phyloP scores from a whole-genome alignment of 2,888 invertebrate species.

The Bellardia pandia region DNA sequence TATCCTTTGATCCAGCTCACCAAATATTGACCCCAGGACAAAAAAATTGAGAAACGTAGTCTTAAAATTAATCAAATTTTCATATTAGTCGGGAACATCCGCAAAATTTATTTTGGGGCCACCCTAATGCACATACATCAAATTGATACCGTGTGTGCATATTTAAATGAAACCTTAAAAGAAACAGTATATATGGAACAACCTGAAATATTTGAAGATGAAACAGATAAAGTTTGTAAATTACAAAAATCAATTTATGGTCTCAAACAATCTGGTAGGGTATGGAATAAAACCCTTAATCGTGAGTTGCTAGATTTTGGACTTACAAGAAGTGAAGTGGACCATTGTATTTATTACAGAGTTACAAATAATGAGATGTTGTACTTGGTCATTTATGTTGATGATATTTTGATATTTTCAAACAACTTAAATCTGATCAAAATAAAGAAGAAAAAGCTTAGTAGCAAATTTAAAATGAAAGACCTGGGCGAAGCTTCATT shows the following conservation, averaged over 20 bases:
- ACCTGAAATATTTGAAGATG: conserved; percentile 40
- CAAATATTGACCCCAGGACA: too few relatives aligned
- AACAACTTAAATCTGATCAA: conserved; percentile 33
- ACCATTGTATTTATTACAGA: conserved; percentile 67
- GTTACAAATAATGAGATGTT: conserved; percentile 12
- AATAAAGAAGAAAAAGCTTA: background rate
- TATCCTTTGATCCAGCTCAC: too few relatives aligned
- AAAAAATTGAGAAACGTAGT: too few relatives aligned
- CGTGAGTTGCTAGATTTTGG: conserved; percentile 23
- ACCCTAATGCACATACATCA: conserved; percentile 34
- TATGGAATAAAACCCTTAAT: conserved; percentile 43
- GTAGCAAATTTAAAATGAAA: conserved; percentile 56
- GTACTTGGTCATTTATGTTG: conserved; percentile 49
- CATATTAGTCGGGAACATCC: too few relatives aligned
- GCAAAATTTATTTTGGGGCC: too few relatives aligned
- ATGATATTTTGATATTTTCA: conserved; percentile 61
- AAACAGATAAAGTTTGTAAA: too few relatives aligned
- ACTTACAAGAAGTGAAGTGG: conserved; percentile 52
- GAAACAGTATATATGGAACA: conserved; percentile 36
- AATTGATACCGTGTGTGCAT: conserved; percentile 36
- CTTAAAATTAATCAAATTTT: too few relatives aligned
- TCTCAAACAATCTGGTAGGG: conserved; percentile 17
- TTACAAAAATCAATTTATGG: too few relatives aligned
- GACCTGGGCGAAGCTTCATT: conserved; percentile 62
- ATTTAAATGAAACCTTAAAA: conserved; percentile 22